These are phyloP conservation scores for Coendou prehensilis DNA, from an alignment of 2,797 vertebrate genomes.

Conservation along the genomic window DNA sequence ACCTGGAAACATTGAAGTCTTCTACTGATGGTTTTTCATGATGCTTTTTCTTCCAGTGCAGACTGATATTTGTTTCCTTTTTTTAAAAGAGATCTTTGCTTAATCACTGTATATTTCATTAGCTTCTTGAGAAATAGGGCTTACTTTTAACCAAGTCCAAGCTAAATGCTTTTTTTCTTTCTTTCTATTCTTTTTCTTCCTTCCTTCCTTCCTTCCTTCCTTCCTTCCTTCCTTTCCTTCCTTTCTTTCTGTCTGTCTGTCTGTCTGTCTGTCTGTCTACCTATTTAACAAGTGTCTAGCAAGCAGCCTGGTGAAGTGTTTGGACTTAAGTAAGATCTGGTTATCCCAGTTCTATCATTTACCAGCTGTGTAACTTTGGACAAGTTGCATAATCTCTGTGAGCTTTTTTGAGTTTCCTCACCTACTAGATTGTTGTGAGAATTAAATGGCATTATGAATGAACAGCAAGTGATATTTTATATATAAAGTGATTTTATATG, in stretches of 20 bases:
- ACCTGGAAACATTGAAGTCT: slow-evolving; percentile 82
- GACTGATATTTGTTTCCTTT: slow-evolving; percentile 68
- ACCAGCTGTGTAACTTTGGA: neutral
- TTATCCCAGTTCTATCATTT: neutral
- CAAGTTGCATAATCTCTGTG: neutral
- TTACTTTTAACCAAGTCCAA: slow-evolving; percentile 79
- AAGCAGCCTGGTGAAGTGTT: neutral
- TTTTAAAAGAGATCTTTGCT: slow-evolving; percentile 77
- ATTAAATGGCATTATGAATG: neutral
- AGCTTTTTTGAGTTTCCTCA: slow-evolving; percentile 14
- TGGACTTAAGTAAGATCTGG: neutral
- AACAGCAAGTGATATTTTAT: neutral
- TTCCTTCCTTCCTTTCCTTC: too few relatives aligned
- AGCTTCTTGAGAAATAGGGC: slow-evolving; percentile 25
- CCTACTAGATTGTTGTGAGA: neutral
- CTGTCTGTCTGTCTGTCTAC: too few relatives aligned
- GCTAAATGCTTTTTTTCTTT: slow-evolving; percentile 31
- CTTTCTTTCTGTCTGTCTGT: neutral
- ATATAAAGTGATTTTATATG: neutral
- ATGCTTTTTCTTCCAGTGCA: slow-evolving; percentile 78
- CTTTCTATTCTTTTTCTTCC: too few relatives aligned
- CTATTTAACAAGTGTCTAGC: neutral
- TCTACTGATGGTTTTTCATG: slow-evolving; percentile 87
- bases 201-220: too few relatives aligned
- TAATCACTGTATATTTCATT: slow-evolving; percentile 72